Conservation (phyloP, 2,888 invertebrate species). For the Andricus quercusramuli region DNA sequence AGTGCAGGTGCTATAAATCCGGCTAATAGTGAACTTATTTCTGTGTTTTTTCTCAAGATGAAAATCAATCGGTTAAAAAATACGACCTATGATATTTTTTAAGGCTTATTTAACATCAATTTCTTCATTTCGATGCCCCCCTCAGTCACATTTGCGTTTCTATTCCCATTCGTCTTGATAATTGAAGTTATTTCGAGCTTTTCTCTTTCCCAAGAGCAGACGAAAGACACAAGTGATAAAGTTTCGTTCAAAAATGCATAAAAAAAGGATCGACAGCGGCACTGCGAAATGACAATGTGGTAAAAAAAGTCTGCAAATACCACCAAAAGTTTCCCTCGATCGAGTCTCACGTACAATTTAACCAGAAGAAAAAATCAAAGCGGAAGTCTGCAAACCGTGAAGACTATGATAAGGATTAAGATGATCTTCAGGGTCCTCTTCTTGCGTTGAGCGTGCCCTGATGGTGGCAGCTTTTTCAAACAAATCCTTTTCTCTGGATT, state of each 20-base stretch:
- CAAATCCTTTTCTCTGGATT: slow-evolving; percentile 11
- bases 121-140: no score
- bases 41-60: no score
- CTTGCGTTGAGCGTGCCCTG: slow-evolving; percentile 75
- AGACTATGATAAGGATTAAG: slow-evolving; percentile 80
- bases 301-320: slow-evolving; percentile 80
- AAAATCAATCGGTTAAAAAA: no score
- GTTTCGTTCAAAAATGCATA: slow-evolving; percentile 82
- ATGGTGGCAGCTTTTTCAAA: neutral
- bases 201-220: slow-evolving; percentile 47
- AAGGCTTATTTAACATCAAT: no score
- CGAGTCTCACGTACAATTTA: slow-evolving; percentile 75
- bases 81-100: no score
- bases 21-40: no score
- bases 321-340: slow-evolving; percentile 73
- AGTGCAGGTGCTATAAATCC: no score
- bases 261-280: slow-evolving; percentile 82
- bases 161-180: slow-evolving; percentile 11
- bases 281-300: slow-evolving; percentile 80
- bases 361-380: slow-evolving; percentile 80
- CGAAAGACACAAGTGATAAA: slow-evolving; percentile 53
- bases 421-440: slow-evolving; percentile 81
- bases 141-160: neutral
- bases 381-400: slow-evolving; percentile 80
- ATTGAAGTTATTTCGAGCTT: slow-evolving; percentile 26